A percentile compares a stretch with the other conserved stretches of the same genome.
Evolutionary conservation across 1,140 invertebrate species (phyloP).

Genomic region (Drosophila murphyi): DNA sequence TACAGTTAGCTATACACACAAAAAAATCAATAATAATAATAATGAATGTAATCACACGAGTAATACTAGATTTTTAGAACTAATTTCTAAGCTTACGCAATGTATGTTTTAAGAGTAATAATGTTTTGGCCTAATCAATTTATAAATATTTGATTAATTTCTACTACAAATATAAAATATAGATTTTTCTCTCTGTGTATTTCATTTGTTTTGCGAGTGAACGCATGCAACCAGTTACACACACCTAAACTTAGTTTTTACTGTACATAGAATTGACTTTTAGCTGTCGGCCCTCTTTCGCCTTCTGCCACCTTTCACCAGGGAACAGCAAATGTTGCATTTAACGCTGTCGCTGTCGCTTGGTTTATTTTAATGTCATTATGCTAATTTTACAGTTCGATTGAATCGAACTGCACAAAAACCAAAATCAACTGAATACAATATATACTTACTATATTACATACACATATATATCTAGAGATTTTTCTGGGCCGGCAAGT

Average conservation of each 20-base stretch:
- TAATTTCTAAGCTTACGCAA: no score
- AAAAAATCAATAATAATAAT: no score
- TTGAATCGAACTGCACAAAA: constrained; percentile 49
- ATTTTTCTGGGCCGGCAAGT: constrained; percentile 43
- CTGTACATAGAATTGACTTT: constrained; percentile 20
- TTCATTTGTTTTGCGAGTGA: no score
- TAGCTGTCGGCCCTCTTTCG: neutral
- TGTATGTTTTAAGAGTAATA: no score
- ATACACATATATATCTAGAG: neutral
- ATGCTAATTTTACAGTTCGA: constrained; percentile 76
- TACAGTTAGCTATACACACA: constrained; percentile 50
- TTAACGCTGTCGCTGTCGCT: constrained; percentile 41
- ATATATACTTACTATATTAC: constrained; percentile 1
- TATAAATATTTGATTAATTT: no score
- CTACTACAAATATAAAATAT: no score
- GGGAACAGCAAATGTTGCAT: constrained; percentile 31
- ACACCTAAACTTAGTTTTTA: constrained; percentile 11
- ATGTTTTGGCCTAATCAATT: no score
- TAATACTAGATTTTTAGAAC: no score
- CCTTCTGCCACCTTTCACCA: constrained; percentile 7
- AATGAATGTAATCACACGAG: no score
- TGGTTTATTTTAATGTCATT: constrained; percentile 81
- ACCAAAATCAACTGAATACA: constrained; percentile 34
- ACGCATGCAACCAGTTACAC: neutral
- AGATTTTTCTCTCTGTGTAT: no score